phyloP scores from a whole-genome alignment of 2,113 vertebrate species.

The Acrocephalus kingi region DNA sequence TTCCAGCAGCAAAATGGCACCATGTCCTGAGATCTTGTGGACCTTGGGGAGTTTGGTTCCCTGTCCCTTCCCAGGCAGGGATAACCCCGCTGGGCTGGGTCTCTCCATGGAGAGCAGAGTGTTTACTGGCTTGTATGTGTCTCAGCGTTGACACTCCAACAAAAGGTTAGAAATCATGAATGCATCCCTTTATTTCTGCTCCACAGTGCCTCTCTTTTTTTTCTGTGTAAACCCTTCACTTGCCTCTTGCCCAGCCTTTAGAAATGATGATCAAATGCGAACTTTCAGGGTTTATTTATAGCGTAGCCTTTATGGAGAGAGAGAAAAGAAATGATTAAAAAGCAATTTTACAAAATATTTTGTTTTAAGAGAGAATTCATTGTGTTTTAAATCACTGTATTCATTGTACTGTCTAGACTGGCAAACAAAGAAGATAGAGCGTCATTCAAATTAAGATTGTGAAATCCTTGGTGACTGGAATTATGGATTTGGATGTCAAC shows the following conservation, averaged over 20 bases:
- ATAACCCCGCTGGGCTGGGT: neutral
- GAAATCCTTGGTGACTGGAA: conserved; percentile 67
- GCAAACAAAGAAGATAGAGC: conserved; percentile 71
- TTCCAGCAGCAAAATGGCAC: neutral
- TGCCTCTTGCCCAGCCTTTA: conserved; percentile 73
- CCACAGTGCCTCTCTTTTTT: conserved; percentile 76
- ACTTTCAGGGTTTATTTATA: conserved; percentile 82
- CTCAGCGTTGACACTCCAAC: conserved; percentile 59
- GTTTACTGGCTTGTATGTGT: conserved; percentile 70
- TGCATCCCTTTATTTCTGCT: conserved; percentile 67
- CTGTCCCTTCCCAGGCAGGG: conserved; percentile 17
- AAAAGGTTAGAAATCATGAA: conserved; percentile 75
- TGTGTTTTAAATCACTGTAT: conserved; percentile 73
- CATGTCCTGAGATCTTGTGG: neutral
- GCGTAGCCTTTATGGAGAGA: conserved; percentile 70
- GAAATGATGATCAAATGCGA: conserved; percentile 75
- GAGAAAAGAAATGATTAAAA: conserved; percentile 81
- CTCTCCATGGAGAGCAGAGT: conserved; percentile 52
- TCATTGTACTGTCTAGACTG: conserved; percentile 77
- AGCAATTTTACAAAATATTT: conserved; percentile 79
- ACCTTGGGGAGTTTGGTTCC: neutral
- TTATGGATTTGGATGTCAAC: conserved; percentile 69
- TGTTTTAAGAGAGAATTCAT: conserved; percentile 80
- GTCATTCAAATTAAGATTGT: conserved; percentile 68
- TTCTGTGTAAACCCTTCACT: conserved; percentile 72